Evolutionary conservation across 2,113 vertebrate species (phyloP).

Genomic region (Telmatochromis sp.): DNA sequence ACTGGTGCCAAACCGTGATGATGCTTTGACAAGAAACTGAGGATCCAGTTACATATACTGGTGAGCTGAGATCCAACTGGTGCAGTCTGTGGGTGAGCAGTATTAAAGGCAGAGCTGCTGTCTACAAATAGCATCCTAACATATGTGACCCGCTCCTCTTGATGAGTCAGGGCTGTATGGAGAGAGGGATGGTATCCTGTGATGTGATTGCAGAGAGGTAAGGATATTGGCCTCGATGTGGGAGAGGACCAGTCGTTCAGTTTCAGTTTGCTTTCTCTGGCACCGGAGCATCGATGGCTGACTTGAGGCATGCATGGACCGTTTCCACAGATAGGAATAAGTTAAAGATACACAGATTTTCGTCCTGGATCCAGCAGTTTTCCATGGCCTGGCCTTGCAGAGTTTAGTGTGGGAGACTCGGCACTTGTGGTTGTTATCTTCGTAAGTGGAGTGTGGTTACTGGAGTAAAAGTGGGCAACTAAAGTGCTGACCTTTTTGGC

Average conservation of each 20-base stretch:
- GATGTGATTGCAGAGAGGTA: neutral
- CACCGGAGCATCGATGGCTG: neutral
- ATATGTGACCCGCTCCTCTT: neutral
- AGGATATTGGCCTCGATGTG: neutral
- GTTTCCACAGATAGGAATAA: neutral
- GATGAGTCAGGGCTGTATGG: neutral
- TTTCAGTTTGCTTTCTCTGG: neutral
- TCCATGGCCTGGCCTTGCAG: neutral
- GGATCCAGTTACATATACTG: neutral
- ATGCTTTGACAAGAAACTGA: neutral
- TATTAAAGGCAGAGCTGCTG: neutral
- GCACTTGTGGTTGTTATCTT: neutral
- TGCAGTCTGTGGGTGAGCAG: neutral
- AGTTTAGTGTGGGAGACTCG: neutral
- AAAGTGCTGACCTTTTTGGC: neutral
- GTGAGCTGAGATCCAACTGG: neutral
- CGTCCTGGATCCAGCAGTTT: neutral
- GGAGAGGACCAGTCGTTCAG: rapidly evolving
- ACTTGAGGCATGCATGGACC: neutral
- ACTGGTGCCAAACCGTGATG: neutral
- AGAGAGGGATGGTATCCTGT: neutral
- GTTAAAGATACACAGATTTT: neutral
- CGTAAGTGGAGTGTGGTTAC: neutral
- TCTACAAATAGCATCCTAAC: neutral
- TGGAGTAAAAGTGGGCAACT: neutral